Evolutionary conservation across 2,888 invertebrate genomes (phyloP).

Genomic region (Yponomeuta cagnagella): DNA sequence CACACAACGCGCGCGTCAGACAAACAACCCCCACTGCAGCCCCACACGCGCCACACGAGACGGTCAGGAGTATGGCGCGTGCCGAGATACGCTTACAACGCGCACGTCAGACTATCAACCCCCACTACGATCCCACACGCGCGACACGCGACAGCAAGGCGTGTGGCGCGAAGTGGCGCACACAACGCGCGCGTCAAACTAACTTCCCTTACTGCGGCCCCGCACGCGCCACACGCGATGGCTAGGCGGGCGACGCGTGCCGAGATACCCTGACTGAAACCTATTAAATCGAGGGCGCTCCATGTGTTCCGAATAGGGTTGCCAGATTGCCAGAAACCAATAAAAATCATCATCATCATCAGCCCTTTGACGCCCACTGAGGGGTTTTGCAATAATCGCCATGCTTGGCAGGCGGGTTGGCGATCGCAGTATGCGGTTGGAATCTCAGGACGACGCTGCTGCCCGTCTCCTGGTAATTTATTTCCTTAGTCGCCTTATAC

Average conservation of each 20-base stretch:
- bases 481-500: too few relatives aligned
- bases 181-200: neutral
- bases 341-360: too few relatives aligned
- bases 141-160: neutral
- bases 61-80: neutral
- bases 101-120: neutral
- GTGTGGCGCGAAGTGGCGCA: constrained; percentile 26
- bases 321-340: too few relatives aligned
- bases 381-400: too few relatives aligned
- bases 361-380: too few relatives aligned
- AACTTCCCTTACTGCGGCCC: neutral
- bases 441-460: too few relatives aligned
- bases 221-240: neutral
- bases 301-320: too few relatives aligned
- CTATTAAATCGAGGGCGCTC: too few relatives aligned
- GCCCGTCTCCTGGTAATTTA: too few relatives aligned
- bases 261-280: too few relatives aligned
- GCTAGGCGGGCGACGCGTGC: neutral
- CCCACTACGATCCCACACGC: neutral
- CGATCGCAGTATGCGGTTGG: too few relatives aligned
- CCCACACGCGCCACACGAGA: neutral
- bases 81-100: constrained; percentile 27
- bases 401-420: too few relatives aligned
- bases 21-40: neutral
- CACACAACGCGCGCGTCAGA: constrained; percentile 17